Conservation (phyloP, 2,797 vertebrate genomes). For the Chelon auratus region DNA sequence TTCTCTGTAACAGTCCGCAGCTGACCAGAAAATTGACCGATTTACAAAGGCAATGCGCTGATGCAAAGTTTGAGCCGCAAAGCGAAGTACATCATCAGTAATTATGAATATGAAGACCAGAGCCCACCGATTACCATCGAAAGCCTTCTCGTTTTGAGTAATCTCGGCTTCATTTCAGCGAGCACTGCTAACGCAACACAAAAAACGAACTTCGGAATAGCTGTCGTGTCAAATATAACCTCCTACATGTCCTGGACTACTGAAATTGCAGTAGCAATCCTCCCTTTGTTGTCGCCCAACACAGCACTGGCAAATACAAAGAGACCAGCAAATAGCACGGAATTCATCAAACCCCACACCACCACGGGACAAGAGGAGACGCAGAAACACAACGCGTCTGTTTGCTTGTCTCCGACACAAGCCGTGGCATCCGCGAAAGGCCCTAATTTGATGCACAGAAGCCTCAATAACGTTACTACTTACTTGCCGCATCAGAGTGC, state of each 20-base stretch:
- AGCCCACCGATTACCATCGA: conserved; percentile 61
- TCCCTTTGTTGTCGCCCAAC: conserved; percentile 81
- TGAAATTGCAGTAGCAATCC: conserved; percentile 57
- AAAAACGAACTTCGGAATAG: conserved; percentile 18
- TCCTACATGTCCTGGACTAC: conserved; percentile 20
- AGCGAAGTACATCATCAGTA: not conserved
- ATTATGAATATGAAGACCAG: conserved; percentile 23
- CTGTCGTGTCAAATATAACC: conserved; percentile 11
- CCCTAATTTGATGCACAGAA: conserved; percentile 48
- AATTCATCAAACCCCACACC: conserved; percentile 70
- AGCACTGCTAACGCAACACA: conserved; percentile 27
- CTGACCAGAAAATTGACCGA: conserved; percentile 71
- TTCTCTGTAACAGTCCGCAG: conserved; percentile 81
- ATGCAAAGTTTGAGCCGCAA: conserved; percentile 37
- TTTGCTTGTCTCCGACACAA: conserved; percentile 7
- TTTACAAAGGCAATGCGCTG: conserved; percentile 43
- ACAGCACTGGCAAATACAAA: conserved; percentile 82
- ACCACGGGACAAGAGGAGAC: conserved; percentile 48
- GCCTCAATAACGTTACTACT: conserved; percentile 83
- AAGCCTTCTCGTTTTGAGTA: conserved; percentile 48
- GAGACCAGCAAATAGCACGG: conserved; percentile 73
- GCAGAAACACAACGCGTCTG: conserved; percentile 25
- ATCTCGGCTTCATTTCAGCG: conserved; percentile 42
- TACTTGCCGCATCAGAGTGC: conserved; percentile 99
- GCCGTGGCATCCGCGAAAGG: not conserved